A percentile compares a stretch with the other conserved stretches of the same genome.
Evolutionary conservation across 2,888 invertebrate species (phyloP).

Genomic region (Chymomyza amoena): DNA sequence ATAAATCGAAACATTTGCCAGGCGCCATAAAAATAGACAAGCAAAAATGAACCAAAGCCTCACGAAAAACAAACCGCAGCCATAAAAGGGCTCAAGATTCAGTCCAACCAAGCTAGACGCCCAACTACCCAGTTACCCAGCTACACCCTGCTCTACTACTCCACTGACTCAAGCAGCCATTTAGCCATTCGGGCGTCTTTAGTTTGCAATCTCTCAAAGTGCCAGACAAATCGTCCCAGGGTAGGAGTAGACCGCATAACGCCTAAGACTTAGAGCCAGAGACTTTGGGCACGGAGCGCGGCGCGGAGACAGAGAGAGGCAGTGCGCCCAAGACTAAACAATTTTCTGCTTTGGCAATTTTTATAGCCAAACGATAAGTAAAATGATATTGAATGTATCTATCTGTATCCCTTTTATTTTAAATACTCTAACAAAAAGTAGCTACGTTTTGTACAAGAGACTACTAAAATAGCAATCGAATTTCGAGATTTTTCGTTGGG

Average conservation of each 20-base stretch:
- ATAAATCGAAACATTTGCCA: constrained; percentile 59
- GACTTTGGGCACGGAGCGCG: no score
- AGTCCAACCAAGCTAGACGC: constrained; percentile 30
- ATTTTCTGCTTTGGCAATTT: constrained; percentile 75
- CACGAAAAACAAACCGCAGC: constrained; percentile 2
- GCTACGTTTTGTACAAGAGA: background rate
- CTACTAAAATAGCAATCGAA: no score
- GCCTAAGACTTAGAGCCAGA: constrained; percentile 32
- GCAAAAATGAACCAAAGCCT: constrained; percentile 9
- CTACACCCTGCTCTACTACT: background rate
- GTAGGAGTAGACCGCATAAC: background rate
- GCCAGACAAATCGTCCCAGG: constrained; percentile 51
- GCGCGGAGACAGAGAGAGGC: background rate
- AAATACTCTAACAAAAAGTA: constrained; percentile 15
- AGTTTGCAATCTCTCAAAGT: constrained; percentile 70
- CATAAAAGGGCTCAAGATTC: constrained; percentile 5
- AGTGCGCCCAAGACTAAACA: constrained; percentile 66
- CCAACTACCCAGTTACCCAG: background rate
- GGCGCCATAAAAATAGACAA: constrained; percentile 54
- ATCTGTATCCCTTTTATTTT: constrained; percentile 22
- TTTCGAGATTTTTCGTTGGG: no score
- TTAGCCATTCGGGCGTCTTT: background rate
- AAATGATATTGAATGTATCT: constrained; percentile 70
- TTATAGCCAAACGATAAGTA: constrained; percentile 75
- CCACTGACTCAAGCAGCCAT: background rate